phyloP scores from a whole-genome alignment of 2,797 vertebrate species.

The Clarias laeviceps region DNA sequence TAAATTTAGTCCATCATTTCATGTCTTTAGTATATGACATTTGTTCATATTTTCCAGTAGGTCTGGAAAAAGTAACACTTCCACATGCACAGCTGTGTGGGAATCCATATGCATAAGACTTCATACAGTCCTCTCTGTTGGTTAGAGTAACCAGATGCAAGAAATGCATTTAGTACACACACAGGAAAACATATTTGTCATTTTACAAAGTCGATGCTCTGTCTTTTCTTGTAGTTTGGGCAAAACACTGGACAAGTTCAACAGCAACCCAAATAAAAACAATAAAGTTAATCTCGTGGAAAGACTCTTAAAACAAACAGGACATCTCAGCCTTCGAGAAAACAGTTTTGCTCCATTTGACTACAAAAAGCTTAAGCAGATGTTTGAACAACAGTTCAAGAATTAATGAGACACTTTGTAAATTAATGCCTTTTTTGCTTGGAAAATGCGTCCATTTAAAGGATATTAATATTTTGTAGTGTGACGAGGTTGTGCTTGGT shows the following conservation, averaged over 20 bases:
- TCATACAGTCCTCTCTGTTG: not conserved
- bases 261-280: slow-evolving; percentile 53
- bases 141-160: not conserved
- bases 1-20: not conserved
- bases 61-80: not conserved
- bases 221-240: slow-evolving; percentile 34
- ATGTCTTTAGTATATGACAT: not conserved
- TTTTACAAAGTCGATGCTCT: slow-evolving; percentile 51
- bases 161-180: slow-evolving; percentile 16
- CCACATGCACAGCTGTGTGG: not conserved
- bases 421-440: slow-evolving; percentile 14
- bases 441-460: slow-evolving; percentile 29
- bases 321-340: slow-evolving; percentile 41
- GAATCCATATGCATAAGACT: not conserved
- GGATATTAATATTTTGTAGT: slow-evolving; percentile 26
- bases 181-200: slow-evolving; percentile 31
- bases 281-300: slow-evolving; percentile 62
- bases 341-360: slow-evolving; percentile 35
- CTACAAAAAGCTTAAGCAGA: slow-evolving; percentile 25
- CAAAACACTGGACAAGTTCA: slow-evolving; percentile 55
- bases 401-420: slow-evolving; percentile 30
- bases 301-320: slow-evolving; percentile 55
- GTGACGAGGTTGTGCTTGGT: slow-evolving; percentile 8
- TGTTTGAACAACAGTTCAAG: slow-evolving; percentile 27
- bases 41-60: slow-evolving; percentile 17